Percentiles rank a stretch among this genome's conserved stretches.
phyloP scores from a whole-genome alignment of 2,113 vertebrate species.

The Setophaga petechia region DNA sequence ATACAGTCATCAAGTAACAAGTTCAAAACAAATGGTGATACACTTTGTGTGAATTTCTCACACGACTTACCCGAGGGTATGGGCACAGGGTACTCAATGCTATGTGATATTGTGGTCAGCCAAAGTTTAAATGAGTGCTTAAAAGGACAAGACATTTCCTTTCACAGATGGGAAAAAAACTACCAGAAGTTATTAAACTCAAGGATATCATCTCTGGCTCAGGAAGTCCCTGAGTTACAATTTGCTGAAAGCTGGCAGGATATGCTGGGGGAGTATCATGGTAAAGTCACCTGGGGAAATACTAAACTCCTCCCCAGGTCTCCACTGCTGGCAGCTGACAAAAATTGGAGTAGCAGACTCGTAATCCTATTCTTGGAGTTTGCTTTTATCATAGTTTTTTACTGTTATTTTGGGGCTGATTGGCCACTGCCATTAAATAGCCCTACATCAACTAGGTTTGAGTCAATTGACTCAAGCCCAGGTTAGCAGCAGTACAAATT shows the following conservation, averaged over 20 bases:
- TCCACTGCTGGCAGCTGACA: neutral
- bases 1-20: neutral
- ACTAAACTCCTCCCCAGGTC: neutral
- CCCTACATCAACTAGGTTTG: neutral
- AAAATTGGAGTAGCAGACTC: neutral
- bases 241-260: constrained; percentile 46
- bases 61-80: neutral
- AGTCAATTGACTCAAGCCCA: neutral
- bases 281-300: neutral
- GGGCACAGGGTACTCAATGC: neutral
- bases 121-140: neutral
- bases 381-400: neutral
- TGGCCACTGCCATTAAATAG: neutral
- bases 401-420: neutral
- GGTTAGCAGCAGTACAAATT: neutral
- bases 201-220: constrained; percentile 8
- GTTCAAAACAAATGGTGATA: neutral
- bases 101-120: neutral
- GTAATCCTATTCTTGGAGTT: neutral
- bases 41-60: neutral
- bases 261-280: neutral
- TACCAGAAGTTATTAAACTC: constrained; percentile 24
- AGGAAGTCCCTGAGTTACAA: constrained; percentile 35
- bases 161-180: neutral
- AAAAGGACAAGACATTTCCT: constrained; percentile 25